A percentile compares a stretch with the other conserved stretches of the same genome.
Conservation (phyloP, 92 coral and sea anemone genomes). For the Porites evermanni region DNA sequence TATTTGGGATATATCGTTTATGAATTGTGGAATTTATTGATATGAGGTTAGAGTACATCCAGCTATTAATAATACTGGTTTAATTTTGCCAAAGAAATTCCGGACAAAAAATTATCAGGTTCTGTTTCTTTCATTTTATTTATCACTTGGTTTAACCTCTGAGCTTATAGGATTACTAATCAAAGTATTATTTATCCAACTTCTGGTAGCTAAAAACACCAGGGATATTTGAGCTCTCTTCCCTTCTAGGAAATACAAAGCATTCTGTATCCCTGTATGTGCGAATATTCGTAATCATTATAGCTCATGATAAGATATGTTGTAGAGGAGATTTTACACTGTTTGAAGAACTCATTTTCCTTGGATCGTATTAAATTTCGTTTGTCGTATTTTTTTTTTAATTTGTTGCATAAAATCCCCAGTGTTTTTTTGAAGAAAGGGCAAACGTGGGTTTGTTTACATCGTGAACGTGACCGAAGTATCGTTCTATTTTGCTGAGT, state of each 20-base stretch:
- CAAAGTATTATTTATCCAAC: too few species aligned
- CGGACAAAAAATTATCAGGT: not conserved
- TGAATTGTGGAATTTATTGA: not conserved
- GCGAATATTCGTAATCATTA: too few species aligned
- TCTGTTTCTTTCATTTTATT: not conserved
- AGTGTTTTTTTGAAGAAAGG: not conserved
- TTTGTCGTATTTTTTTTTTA: too few species aligned
- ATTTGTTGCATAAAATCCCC: too few species aligned
- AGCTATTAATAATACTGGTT: slow-evolving; percentile 10
- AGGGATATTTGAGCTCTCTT: too few species aligned
- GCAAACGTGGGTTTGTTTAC: slow-evolving; percentile 46
- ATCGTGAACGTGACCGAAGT: slow-evolving; percentile 44
- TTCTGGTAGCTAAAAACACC: too few species aligned
- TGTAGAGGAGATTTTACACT: too few species aligned
- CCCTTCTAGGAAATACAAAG: too few species aligned
- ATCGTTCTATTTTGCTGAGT: slow-evolving; percentile 51
- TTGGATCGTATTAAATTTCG: too few species aligned
- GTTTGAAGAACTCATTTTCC: too few species aligned
- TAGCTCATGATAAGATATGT: too few species aligned
- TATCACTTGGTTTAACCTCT: not conserved
- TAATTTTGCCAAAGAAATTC: not conserved
- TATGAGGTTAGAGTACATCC: not conserved
- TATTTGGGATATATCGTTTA: not conserved
- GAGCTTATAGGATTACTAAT: not conserved
- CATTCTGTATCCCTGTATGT: too few species aligned